Evolutionary conservation across 2,797 vertebrate species (phyloP), one percentile per base, ranked within the genome.

Genomic region (Acridotheres tristis): DNA sequence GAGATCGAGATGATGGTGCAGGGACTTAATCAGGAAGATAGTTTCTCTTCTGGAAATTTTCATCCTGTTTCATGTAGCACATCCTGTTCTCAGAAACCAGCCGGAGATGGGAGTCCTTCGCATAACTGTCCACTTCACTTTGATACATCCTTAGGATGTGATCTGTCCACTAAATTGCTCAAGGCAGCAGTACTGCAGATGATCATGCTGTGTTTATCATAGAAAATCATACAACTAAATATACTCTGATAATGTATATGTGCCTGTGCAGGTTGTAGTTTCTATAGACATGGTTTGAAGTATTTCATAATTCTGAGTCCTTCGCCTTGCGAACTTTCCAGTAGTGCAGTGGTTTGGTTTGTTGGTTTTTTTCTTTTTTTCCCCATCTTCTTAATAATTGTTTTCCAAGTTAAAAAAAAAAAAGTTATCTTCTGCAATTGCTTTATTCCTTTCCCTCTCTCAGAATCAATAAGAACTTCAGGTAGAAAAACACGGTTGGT

Each of bases 41-140:
- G 27, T 10, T 27, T 93, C 26, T 79, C 30, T 80, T 83, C 58
- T 40, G 26, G 47, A 67, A 88, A 62, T 92, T 90, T 80, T 79
- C 32, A 40, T 54, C 57, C 25, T 65, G 13, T 62, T 85, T 93
- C 67, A 38, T 3, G 2, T 23, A 2, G 0, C 30, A 23, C 16
- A 34, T n/a, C 11, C 26, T 16, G 30, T 36, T 93, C 51, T 85
- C 51, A 83, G 43, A 82, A 82, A 77, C 18, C 40, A 85, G 26
- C 2, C 22, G 62, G 72, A 40, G 22, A 71, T 30, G 11, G 34
- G 30, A 88, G 23, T 55, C 40, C 15, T 94, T 54, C 0, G 0
- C 14, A 6, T 40, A 54, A 89, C 65, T 85, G 42, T 45, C 32
- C 74, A 42, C 65, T 94, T 75, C 43, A 53, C 21, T 71, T 63